Base-by-base conservation (phyloP, 2,113 vertebrate genomes). In the Austrofundulus limnaeus region DNA sequence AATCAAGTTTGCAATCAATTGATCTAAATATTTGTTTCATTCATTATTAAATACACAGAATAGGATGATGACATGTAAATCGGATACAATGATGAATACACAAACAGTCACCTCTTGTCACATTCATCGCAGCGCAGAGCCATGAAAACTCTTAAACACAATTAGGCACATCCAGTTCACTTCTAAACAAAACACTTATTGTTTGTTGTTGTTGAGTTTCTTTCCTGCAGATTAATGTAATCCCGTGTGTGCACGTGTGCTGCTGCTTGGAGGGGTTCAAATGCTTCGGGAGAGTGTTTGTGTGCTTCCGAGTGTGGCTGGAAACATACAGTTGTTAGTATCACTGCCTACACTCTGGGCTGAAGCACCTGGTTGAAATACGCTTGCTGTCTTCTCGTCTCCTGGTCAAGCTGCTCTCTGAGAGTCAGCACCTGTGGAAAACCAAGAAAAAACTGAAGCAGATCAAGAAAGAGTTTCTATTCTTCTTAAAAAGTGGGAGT, bases 341-440 rank as follows among this genome's bases (percentile, higher is more conserved):
- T 66, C 39, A 59, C 69, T 46, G 31, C 71, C 81, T 88, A 91
- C 55, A 85, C 57, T 34, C 77, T 48, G 17, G 88, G 65, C n/a
- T 37, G 65, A 6, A 87, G 65, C 84, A 85, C 85, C 85, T 88
- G 90, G 78, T 21, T 61, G 20, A 87, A 77, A 62, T 64, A 88
- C 6, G 83, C 74, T 63, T 85, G 84, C 31, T 71, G 87, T 43
- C 53, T 81, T 46, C 38, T 74, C 4, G 72, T 71, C 70, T 94
- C 91, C 84, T 84, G 88, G 19, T 91, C 90, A 4, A 93, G 81
- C 83, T 92, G 93, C 45, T 93, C 90, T 82, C 89, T 91, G 54
- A 91, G 85, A 8, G 82, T 73, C 69, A 76, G 71, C 65, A 94
- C 80, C 94, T 95, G 65, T 37, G 17, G 17, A 8, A 59, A 38